Percentiles rank a stretch among this genome's conserved stretches.
Evolutionary conservation across 2,888 invertebrate genomes (phyloP).

Genomic region (Agonopterix subpropinquella): DNA sequence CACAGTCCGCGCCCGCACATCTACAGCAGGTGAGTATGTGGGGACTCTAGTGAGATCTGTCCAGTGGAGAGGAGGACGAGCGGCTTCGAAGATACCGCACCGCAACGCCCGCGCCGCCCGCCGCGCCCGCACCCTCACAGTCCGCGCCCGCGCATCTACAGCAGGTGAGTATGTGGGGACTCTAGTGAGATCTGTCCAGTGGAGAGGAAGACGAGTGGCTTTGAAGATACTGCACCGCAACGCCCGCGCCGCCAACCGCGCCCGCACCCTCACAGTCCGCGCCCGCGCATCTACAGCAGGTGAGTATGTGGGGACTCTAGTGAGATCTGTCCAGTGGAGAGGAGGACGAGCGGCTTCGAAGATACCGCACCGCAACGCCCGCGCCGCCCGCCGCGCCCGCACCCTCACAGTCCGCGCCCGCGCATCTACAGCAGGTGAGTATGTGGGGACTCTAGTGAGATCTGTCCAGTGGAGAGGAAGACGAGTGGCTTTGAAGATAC

Average conservation of each 20-base stretch:
- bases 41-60: conserved; percentile 23
- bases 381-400: conserved; percentile 23
- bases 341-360: conserved; percentile 66
- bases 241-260: conserved; percentile 20
- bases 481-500: conserved; percentile 66
- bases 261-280: no score
- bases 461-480: conserved; percentile 68
- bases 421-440: conserved; percentile 27
- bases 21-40: conserved; percentile 25
- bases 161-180: conserved; percentile 19
- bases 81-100: conserved; percentile 65
- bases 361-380: conserved; percentile 53
- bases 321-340: conserved; percentile 61
- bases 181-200: conserved; percentile 42
- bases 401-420: conserved; percentile 8
- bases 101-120: conserved; percentile 27
- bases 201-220: conserved; percentile 69
- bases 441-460: no score
- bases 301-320: conserved; percentile 4
- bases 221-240: conserved; percentile 63
- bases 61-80: conserved; percentile 66
- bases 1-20: conserved; percentile 6
- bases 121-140: conserved; percentile 17
- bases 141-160: conserved; percentile 16
- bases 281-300: conserved; percentile 31